Evolutionary conservation across 2,797 vertebrate genomes (phyloP).

Genomic region (Manis crassicaudata): DNA sequence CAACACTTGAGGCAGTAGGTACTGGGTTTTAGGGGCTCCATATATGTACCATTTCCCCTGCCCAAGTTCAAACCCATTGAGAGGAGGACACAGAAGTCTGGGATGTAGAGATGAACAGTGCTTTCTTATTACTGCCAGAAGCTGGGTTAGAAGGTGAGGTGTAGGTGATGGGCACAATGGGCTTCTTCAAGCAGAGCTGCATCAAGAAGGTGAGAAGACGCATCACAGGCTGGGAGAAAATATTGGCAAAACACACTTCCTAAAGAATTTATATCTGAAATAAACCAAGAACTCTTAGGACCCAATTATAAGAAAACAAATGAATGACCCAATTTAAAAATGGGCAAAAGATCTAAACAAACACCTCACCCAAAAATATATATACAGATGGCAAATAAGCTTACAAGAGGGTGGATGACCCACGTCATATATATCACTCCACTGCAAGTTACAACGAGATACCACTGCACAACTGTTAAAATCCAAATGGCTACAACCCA

Average conservation of each 20-base stretch:
- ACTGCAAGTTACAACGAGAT: background rate
- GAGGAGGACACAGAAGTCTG: background rate
- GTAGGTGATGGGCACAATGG: background rate
- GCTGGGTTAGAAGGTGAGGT: background rate
- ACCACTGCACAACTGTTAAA: background rate
- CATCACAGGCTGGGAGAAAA: background rate
- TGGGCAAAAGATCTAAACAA: background rate
- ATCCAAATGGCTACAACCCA: background rate
- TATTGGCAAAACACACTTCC: background rate
- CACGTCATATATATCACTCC: too few relatives aligned
- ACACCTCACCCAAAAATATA: background rate
- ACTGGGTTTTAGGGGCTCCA: background rate
- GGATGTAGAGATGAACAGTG: accelerated
- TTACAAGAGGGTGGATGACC: background rate
- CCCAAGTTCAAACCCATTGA: background rate
- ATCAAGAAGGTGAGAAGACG: background rate
- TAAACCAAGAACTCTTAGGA: background rate
- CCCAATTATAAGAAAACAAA: background rate
- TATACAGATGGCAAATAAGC: background rate
- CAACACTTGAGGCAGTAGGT: background rate
- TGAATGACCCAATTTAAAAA: background rate
- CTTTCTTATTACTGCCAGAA: background rate
- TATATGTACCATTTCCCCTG: too few relatives aligned
- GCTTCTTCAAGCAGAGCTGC: background rate
- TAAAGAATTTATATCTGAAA: background rate